A percentile compares a stretch with the other conserved stretches of the same genome.
Evolutionary conservation across 2,113 vertebrate species (phyloP).

Genomic region (Theristicus caerulescens): DNA sequence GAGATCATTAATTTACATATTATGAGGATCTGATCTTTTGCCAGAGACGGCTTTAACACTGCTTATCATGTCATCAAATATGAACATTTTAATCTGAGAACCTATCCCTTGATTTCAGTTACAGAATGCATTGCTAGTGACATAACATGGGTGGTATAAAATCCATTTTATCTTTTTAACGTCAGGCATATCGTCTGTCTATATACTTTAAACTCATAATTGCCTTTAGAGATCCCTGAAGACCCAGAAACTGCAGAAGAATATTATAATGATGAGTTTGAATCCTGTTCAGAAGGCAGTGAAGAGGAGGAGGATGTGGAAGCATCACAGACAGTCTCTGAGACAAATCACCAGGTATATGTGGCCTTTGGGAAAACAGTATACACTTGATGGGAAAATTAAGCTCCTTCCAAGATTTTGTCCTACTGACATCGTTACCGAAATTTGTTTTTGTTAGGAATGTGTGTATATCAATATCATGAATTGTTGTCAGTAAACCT

Average conservation of each 20-base stretch:
- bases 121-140: neutral
- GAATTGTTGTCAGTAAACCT: neutral
- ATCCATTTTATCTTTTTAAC: neutral
- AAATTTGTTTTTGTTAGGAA: neutral
- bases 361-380: neutral
- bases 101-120: neutral
- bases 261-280: slow-evolving; percentile 82
- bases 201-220: neutral
- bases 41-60: neutral
- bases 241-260: slow-evolving; percentile 82
- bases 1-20: neutral
- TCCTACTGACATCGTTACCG: neutral
- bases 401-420: neutral
- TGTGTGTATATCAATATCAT: neutral
- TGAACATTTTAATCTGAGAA: neutral
- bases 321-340: neutral
- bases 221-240: slow-evolving; percentile 81
- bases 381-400: neutral
- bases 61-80: neutral
- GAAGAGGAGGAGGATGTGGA: slow-evolving; percentile 60
- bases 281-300: slow-evolving; percentile 82
- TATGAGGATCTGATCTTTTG: neutral
- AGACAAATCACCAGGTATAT: slow-evolving; percentile 75
- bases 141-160: neutral
- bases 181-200: neutral